These are phyloP conservation scores for Bombylius major DNA, from an alignment of 2,888 invertebrate species.

Conservation along the genomic window DNA sequence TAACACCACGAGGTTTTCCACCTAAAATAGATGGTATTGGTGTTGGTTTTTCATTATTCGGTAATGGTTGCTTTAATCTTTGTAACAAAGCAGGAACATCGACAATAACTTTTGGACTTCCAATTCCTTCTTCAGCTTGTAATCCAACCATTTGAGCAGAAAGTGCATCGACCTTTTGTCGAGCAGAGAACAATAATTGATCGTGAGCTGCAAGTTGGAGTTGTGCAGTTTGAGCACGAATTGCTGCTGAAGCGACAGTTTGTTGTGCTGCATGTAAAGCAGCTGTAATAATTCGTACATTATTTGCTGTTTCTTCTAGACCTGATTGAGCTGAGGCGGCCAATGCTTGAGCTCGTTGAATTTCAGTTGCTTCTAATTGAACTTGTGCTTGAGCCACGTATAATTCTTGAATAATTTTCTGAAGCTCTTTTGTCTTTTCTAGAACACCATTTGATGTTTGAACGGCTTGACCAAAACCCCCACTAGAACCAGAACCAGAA, in stretches of 20 bases:
- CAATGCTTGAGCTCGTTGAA: slow-evolving; percentile 31
- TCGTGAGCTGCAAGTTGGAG: slow-evolving; percentile 36
- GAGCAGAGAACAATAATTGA: slow-evolving; percentile 34
- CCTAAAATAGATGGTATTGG: slow-evolving; percentile 25
- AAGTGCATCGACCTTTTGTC: slow-evolving; percentile 34
- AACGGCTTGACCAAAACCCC: neutral
- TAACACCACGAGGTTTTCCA: neutral
- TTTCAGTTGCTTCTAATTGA: slow-evolving; percentile 34
- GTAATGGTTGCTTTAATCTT: slow-evolving; percentile 27
- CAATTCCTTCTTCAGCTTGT: slow-evolving; percentile 32
- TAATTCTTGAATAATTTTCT: slow-evolving; percentile 28
- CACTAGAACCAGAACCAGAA: neutral
- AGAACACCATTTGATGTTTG: neutral
- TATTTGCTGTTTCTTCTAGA: slow-evolving; percentile 32
- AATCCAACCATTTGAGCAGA: slow-evolving; percentile 35
- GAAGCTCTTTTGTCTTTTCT: slow-evolving; percentile 15
- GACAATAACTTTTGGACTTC: slow-evolving; percentile 23
- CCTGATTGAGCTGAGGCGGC: slow-evolving; percentile 28
- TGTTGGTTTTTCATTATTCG: slow-evolving; percentile 24
- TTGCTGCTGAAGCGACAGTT: slow-evolving; percentile 32
- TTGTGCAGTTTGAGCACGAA: slow-evolving; percentile 35
- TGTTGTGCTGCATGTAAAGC: slow-evolving; percentile 33
- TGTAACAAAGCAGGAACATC: slow-evolving; percentile 25
- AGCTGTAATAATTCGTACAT: slow-evolving; percentile 31
- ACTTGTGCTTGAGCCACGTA: slow-evolving; percentile 35